Evolutionary conservation across 92 coral and sea anemone species (phyloP), one percentile per base, ranked within the genome.

Genomic region (Epizoanthus fatuus): DNA sequence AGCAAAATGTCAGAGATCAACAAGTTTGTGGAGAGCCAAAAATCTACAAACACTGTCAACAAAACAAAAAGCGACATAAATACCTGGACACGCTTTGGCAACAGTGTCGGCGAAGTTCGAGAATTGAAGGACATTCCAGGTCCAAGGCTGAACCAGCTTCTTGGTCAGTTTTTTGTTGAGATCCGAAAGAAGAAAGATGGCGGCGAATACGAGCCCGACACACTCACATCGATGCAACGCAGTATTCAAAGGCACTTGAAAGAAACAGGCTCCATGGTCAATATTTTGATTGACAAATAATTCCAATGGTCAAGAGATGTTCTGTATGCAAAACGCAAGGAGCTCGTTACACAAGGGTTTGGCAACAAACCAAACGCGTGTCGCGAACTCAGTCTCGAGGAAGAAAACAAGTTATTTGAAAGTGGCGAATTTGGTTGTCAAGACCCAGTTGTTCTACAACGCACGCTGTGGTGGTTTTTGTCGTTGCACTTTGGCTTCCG

Each of bases 401-500:
- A 84, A 83, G 40, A 75, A 84, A 69, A 80, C 25, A 44, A 55
- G 6, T 29, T 1, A 29, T 29, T 29, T 29, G 35, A 29, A 29
- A 29, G 35, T 29, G 35, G 35, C 35, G 35, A 29, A 2, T 29
- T 29, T 29, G 35, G 35, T 29, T 29, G 35, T 29, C 35, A 29
- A 29, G 35, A 29, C 35, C 35, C 35, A 29, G 2, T 29, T 29
- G 35, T 29, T 29, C 35, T 29, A 29, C 35, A 29, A 29, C 1
- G 35, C 35, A 29, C 35, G 35, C 35, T 29, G 35, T 29, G 35
- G 35, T 29, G 35, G 35, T 74, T 73, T 4, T 32, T 56, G 16
- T 65, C 80, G 11, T 15, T 82, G 62, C 75, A 54, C 77, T 85
- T 85, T 72, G 90, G 90, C 2, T 90, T 90, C 75, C 75, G 84